Conservation (phyloP, 2,888 invertebrate genomes). For the Oligia strigilis region DNA sequence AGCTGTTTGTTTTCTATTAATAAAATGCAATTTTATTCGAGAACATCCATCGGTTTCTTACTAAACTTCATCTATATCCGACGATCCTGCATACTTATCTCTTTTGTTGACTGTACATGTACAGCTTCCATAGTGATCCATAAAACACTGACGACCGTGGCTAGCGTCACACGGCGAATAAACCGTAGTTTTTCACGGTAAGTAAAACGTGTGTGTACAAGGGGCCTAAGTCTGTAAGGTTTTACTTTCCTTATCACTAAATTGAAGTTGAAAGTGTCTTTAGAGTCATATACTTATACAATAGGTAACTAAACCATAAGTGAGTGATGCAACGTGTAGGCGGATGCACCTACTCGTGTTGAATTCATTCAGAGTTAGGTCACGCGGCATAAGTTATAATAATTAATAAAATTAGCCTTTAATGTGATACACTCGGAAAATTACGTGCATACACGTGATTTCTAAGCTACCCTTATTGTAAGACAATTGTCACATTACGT, state of each 20-base stretch:
- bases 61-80: no score
- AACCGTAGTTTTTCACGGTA: neutral
- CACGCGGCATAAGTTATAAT: constrained; percentile 55
- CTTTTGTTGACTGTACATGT: no score
- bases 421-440: constrained; percentile 46
- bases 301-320: constrained; percentile 7
- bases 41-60: no score
- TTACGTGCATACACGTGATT: constrained; percentile 23
- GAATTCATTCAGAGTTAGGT: constrained; percentile 47
- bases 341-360: constrained; percentile 28
- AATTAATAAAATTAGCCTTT: constrained; percentile 55
- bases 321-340: constrained; percentile 16
- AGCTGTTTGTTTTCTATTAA: no score
- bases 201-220: neutral
- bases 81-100: no score
- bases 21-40: no score
- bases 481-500: constrained; percentile 6
- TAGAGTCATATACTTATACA: neutral
- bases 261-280: constrained; percentile 13
- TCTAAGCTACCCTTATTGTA: neutral
- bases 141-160: no score
- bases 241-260: neutral
- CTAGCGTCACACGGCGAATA: neutral
- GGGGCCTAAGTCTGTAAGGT: no score
- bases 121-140: no score